Evolutionary conservation across 2,888 invertebrate species (phyloP).

Genomic region (Dynastes maya): DNA sequence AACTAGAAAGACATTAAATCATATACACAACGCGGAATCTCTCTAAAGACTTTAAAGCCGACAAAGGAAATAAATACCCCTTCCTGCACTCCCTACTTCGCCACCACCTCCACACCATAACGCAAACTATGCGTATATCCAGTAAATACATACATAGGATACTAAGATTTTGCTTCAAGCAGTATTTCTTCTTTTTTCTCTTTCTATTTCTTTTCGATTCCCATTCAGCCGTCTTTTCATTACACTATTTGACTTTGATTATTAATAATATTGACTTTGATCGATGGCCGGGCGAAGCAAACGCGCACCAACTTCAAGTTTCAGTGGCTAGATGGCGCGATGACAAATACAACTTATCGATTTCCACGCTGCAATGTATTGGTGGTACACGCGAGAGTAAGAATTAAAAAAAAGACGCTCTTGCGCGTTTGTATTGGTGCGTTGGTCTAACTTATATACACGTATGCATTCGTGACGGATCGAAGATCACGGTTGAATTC

Average conservation of each 20-base stretch:
- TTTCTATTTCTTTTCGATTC: slow-evolving; percentile 53
- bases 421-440: neutral
- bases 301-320: slow-evolving; percentile 63
- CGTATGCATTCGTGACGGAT: slow-evolving; percentile 14
- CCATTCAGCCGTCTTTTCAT: slow-evolving; percentile 54
- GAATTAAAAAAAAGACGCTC: slow-evolving; percentile 2
- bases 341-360: slow-evolving; percentile 28
- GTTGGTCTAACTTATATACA: neutral
- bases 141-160: no score
- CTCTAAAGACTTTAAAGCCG: neutral
- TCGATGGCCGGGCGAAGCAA: slow-evolving; percentile 64
- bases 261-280: slow-evolving; percentile 70
- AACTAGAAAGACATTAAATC: no score
- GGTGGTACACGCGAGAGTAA: slow-evolving; percentile 38
- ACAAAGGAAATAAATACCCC: slow-evolving; percentile 19
- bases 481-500: slow-evolving; percentile 49
- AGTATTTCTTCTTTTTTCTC: slow-evolving; percentile 54
- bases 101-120: neutral
- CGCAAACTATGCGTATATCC: neutral
- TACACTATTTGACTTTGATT: slow-evolving; percentile 68
- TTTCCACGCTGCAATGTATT: slow-evolving; percentile 46
- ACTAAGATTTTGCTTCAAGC: neutral
- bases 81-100: neutral
- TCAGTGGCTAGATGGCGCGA: slow-evolving; percentile 57
- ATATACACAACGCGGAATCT: no score